Conservation (phyloP, 2,888 invertebrate genomes). For the Drosophila atroscutellata region DNA sequence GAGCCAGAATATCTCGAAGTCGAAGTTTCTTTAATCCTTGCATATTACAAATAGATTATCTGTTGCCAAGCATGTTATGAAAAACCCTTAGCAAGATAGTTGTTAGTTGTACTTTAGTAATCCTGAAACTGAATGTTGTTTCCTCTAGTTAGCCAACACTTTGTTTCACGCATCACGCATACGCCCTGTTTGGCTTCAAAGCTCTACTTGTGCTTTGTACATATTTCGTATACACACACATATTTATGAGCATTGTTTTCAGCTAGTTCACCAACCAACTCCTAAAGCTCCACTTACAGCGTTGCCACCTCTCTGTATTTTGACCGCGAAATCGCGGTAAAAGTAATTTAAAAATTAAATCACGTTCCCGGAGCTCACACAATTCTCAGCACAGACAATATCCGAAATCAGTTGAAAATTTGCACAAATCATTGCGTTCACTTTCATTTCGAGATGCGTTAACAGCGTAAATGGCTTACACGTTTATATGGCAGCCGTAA, state of each 20-base stretch:
- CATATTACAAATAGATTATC: not conserved
- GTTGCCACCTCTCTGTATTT: slow-evolving; percentile 54
- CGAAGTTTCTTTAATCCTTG: not conserved
- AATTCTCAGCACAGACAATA: slow-evolving; percentile 60
- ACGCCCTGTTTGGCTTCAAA: slow-evolving; percentile 33
- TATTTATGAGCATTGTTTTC: not conserved
- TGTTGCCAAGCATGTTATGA: not conserved
- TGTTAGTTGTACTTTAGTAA: not conserved
- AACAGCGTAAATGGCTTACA: slow-evolving; percentile 42
- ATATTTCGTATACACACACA: not conserved
- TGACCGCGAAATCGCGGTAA: slow-evolving; percentile 32
- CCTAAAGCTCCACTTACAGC: slow-evolving; percentile 17
- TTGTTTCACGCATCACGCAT: slow-evolving; percentile 13
- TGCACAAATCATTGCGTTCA: slow-evolving; percentile 61
- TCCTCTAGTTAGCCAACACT: slow-evolving; percentile 16
- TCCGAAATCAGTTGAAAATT: slow-evolving; percentile 38
- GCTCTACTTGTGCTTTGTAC: slow-evolving; percentile 8
- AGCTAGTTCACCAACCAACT: slow-evolving; percentile 13
- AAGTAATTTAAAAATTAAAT: slow-evolving; percentile 66
- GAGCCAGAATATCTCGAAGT: not conserved
- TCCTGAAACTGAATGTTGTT: not conserved
- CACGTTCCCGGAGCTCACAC: slow-evolving; percentile 60
- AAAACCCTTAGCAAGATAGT: not conserved
- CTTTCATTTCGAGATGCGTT: slow-evolving; percentile 76
- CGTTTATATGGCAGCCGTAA: slow-evolving; percentile 49